Base-by-base conservation (phyloP, 30 jellyfish, hydroid and myxozoan species). In the Morbakka virulenta region DNA sequence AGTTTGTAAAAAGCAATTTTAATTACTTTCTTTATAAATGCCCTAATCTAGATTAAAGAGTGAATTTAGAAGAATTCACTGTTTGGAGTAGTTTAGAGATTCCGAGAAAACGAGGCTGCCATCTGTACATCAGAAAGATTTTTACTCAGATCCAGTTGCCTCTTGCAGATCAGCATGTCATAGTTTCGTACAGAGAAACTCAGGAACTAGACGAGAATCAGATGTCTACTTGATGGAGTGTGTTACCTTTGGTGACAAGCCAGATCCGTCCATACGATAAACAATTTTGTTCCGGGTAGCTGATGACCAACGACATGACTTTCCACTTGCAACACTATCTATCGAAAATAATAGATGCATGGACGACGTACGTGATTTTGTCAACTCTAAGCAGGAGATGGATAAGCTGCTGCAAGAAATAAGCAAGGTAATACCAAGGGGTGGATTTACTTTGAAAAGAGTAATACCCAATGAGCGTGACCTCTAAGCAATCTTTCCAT, bases 201-300 rank as follows among this genome's bases (percentile, higher is more conserved):
- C 41, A 12, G 76, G 67, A 1, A 34, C 30, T 41, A 64, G 28
- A 1, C 24, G 33, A 36, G 76, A 65, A 49, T 63, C 86, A 13
- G 90, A 66, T 51, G 65, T 33, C 3, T 83, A 62, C 52, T 79
- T 83, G 35, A 74, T 32, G 76, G 74, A 80, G 13, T 64, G 33
- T 13, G 25, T 83, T 1, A 28, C 95, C 23, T 74, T 72, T 66
- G 90, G 76, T 4, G 89, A 64, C 30, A 71, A 64, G 51, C 94
- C 94, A 6, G 95, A 84, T n/a, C 79, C 84, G 1, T 52, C 78
- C 22, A 73, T 74, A 73, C 89, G 89, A 1, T 69, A 52, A 50
- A 33, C 83, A 9, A 91, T 84, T 0, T 41, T 67, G 27, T 65
- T 57, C 28, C 32, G 62, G 50, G 62, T 79, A 2, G 86, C 88